These are phyloP conservation scores for Trachelus iudaicus DNA, from an alignment of 2,888 invertebrate species.

Conservation along the genomic window DNA sequence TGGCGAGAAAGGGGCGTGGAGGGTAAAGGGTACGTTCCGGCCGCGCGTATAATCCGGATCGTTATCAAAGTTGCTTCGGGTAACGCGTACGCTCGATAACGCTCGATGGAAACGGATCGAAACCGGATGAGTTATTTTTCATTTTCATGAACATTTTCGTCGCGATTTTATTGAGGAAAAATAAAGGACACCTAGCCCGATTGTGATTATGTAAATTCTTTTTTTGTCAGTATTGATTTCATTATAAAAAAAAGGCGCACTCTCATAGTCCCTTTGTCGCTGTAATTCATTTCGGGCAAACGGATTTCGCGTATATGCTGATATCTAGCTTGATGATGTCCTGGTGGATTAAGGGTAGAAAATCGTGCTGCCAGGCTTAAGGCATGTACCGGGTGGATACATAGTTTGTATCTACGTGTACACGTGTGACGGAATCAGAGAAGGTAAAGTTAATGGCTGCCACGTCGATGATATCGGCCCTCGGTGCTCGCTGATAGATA, in stretches of 20 bases:
- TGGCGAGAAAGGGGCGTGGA: background rate
- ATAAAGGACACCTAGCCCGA: too few relatives aligned
- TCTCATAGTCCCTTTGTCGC: background rate
- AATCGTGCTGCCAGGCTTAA: too few relatives aligned
- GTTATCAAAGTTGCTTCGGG: slow-evolving; percentile 39
- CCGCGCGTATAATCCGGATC: slow-evolving; percentile 42
- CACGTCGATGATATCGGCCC: too few relatives aligned
- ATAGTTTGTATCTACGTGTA: too few relatives aligned
- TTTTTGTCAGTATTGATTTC: background rate
- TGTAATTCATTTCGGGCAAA: background rate
- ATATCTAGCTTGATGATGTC: too few relatives aligned
- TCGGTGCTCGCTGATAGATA: slow-evolving; percentile 30
- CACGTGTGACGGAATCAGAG: too few relatives aligned
- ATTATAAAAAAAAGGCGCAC: background rate
- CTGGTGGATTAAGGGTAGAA: too few relatives aligned
- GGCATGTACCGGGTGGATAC: too few relatives aligned
- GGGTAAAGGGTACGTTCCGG: slow-evolving; percentile 7
- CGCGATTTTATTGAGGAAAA: background rate
- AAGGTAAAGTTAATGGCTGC: too few relatives aligned
- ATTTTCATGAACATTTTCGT: background rate
- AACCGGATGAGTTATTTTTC: too few relatives aligned
- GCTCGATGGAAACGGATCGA: background rate
- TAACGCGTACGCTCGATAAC: background rate
- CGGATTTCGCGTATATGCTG: background rate
- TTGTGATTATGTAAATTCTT: too few relatives aligned